Conservation (phyloP, 2,113 vertebrate species). For the Embiotoca jacksoni region DNA sequence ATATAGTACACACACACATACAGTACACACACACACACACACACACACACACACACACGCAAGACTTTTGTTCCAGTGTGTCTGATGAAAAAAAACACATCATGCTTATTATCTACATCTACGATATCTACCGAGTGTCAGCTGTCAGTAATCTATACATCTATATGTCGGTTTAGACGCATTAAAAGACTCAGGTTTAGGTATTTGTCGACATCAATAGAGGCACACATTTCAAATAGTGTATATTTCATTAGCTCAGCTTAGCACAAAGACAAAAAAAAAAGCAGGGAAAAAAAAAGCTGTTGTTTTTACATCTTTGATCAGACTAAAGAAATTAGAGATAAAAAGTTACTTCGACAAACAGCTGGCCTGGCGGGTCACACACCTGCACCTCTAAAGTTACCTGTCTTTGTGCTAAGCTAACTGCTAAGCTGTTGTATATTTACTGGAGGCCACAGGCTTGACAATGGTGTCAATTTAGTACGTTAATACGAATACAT, state of each 20-base stretch:
- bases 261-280: not conserved
- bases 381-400: no score
- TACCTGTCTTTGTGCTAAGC: not conserved
- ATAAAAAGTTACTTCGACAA: no score
- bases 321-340: no score
- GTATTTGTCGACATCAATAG: not conserved
- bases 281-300: no score
- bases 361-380: no score
- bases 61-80: slow-evolving; percentile 1
- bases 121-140: no score
- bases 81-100: slow-evolving; percentile 29
- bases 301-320: no score
- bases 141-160: no score
- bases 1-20: no score
- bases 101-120: not conserved
- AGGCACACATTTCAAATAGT: no score
- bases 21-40: not conserved
- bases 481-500: no score
- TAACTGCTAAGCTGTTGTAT: not conserved
- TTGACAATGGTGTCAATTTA: not conserved
- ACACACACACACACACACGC: not conserved
- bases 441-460: not conserved
- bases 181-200: not conserved
- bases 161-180: not conserved
- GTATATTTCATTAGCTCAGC: not conserved